phyloP scores from a whole-genome alignment of 2,888 invertebrate species.

The Eilema caniola region DNA sequence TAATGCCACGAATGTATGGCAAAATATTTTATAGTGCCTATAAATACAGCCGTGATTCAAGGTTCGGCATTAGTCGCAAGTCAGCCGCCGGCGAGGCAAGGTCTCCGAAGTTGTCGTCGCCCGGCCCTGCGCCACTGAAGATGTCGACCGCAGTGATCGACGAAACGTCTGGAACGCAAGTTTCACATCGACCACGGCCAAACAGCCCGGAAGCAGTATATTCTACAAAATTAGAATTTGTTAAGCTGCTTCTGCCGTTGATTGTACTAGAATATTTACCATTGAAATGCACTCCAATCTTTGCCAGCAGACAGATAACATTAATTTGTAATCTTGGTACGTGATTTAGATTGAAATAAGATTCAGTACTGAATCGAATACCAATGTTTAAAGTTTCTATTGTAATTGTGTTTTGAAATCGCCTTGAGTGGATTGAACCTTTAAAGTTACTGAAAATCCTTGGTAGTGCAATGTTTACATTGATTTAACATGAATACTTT shows the following conservation, averaged over 20 bases:
- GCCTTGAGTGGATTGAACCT: constrained; percentile 15
- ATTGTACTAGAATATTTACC: not conserved
- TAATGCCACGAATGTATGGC: too few relatives aligned
- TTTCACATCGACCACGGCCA: too few relatives aligned
- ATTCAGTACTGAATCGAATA: constrained; percentile 18
- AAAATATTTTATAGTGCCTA: too few relatives aligned
- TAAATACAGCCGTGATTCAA: too few relatives aligned
- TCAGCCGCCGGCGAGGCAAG: too few relatives aligned
- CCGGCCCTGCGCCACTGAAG: too few relatives aligned
- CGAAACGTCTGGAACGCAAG: too few relatives aligned
- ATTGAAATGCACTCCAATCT: not conserved
- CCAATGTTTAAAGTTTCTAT: constrained; percentile 24
- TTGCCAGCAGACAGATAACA: not conserved
- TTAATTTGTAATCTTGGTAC: not conserved
- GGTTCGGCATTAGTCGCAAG: too few relatives aligned
- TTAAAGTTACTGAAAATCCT: constrained; percentile 9
- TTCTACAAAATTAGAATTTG: too few relatives aligned
- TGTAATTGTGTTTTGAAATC: constrained; percentile 24
- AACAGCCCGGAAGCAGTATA: too few relatives aligned
- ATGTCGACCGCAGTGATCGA: too few relatives aligned
- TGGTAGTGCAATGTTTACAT: not conserved
- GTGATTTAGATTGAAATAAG: constrained; percentile 12
- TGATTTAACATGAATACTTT: not conserved
- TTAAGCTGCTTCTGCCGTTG: not conserved
- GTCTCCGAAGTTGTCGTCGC: too few relatives aligned